phyloP scores from a whole-genome alignment of 2,888 invertebrate genomes.

The Agrotis ipsilon region DNA sequence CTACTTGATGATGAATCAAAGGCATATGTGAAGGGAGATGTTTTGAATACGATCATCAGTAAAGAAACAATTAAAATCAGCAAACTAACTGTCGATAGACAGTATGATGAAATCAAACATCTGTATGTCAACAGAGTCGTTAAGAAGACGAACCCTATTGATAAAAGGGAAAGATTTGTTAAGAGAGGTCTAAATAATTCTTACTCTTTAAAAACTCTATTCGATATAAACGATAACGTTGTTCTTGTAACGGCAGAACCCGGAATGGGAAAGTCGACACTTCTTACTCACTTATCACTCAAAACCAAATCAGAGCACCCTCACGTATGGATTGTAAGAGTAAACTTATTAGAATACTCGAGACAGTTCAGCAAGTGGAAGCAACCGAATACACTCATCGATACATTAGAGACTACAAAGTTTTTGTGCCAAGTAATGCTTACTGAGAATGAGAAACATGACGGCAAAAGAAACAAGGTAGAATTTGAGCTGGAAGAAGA shows the following conservation, averaged over 20 bases:
- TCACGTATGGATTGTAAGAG: slow-evolving; percentile 48
- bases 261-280: slow-evolving; percentile 61
- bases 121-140: slow-evolving; percentile 41
- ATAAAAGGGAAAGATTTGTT: too few species aligned
- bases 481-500: slow-evolving; percentile 1
- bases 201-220: too few species aligned
- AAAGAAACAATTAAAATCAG: slow-evolving; percentile 29
- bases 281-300: slow-evolving; percentile 39
- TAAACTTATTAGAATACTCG: slow-evolving; percentile 45
- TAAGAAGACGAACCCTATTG: background rate
- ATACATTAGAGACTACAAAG: slow-evolving; percentile 13
- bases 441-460: background rate
- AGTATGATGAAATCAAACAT: slow-evolving; percentile 43
- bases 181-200: too few species aligned
- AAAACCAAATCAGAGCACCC: slow-evolving; percentile 42
- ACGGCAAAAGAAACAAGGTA: background rate
- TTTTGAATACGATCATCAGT: slow-evolving; percentile 28
- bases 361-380: slow-evolving; percentile 39
- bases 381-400: background rate
- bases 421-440: slow-evolving; percentile 25
- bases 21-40: slow-evolving; percentile 35
- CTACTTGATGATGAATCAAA: slow-evolving; percentile 32
- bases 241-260: slow-evolving; percentile 49
- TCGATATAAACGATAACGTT: background rate
- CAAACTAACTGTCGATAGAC: slow-evolving; percentile 13